Evolutionary conservation across 2,888 invertebrate genomes (phyloP), one percentile per base, ranked within the genome.

Genomic region (Meta bourneti): DNA sequence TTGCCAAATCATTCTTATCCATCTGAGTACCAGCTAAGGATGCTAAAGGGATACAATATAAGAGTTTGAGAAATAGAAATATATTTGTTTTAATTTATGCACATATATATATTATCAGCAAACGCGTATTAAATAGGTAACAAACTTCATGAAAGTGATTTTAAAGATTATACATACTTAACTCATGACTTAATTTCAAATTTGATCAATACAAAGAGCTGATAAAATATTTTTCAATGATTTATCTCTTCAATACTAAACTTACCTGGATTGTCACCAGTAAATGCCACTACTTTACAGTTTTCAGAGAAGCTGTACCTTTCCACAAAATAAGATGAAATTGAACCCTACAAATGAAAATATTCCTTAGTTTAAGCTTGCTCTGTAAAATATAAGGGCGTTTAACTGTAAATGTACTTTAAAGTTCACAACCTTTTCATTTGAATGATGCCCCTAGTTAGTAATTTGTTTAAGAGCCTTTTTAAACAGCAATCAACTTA

Each of bases 251-350:
- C 0, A 20, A 74, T 74, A 7, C 74, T 34, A 34, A 34, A 34
- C 77, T 54, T 97, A 1, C 98, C 97, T 49, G 98, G 97, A 96
- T 99, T 99, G 95, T 99, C 99, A 0, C 99, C 99, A 0, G 99
- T 99, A 95, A 98, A 99, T 0, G 98, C 97, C 6, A 98, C 96
- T 2, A 99, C 96, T 94, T 96, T 96, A 94, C 99, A 99, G 16
- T 97, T 96, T 0, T 96, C 95, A 93, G 96, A 96, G 95, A 99
- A 98, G 19, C 97, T 97, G 95, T 98, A 99, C 92, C 98, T 96
- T 93, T 97, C 96, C 8, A 98, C 97, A 95, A 97, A 98, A 95
- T 98, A 99, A 0, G 96, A 94, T 0, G 97, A 96, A 84, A 99
- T 96, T 7, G 95, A 94, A 0, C 98, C 99, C 93, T 98, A 95